phyloP scores from a whole-genome alignment of 2,888 invertebrate genomes.

The Cyrtodaria siliqua region DNA sequence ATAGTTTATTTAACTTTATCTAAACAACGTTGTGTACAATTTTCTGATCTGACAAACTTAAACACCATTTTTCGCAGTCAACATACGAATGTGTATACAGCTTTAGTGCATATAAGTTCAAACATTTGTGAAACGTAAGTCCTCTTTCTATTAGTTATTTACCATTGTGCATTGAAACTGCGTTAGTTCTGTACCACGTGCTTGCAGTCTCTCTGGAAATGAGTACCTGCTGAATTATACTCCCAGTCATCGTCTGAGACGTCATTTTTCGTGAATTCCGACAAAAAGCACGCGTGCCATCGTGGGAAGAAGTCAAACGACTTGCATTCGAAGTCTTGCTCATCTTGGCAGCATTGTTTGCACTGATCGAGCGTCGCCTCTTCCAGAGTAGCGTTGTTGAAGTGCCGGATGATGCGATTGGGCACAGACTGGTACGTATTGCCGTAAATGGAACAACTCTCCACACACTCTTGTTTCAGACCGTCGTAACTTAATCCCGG shows the following conservation, averaged over 20 bases:
- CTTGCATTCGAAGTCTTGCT: conserved; percentile 24
- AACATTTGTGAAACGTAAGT: too few relatives aligned
- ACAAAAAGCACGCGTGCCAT: conserved; percentile 34
- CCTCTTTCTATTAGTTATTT: too few relatives aligned
- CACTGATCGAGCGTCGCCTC: conserved; percentile 26
- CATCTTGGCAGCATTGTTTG: conserved; percentile 85
- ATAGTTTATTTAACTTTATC: too few relatives aligned
- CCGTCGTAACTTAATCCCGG: conserved; percentile 37
- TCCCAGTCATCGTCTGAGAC: conserved; percentile 26
- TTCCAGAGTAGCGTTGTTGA: conserved; percentile 15
- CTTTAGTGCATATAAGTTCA: too few relatives aligned
- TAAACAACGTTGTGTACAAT: too few relatives aligned
- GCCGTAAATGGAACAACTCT: conserved; percentile 22
- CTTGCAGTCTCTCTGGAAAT: conserved; percentile 40
- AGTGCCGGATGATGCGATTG: conserved; percentile 21
- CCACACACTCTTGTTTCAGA: conserved; percentile 14
- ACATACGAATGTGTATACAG: too few relatives aligned
- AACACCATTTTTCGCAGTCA: too few relatives aligned
- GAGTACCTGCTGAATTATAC: conserved; percentile 30
- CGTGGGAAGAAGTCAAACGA: conserved; percentile 38
- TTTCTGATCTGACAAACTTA: too few relatives aligned
- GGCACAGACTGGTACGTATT: conserved; percentile 28
- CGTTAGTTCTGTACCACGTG: conserved; percentile 1
- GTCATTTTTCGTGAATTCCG: conserved; percentile 12
- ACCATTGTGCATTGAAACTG: too few relatives aligned